Evolutionary conservation across 1,140 invertebrate species (phyloP).

Genomic region (Drosophila ananassae): DNA sequence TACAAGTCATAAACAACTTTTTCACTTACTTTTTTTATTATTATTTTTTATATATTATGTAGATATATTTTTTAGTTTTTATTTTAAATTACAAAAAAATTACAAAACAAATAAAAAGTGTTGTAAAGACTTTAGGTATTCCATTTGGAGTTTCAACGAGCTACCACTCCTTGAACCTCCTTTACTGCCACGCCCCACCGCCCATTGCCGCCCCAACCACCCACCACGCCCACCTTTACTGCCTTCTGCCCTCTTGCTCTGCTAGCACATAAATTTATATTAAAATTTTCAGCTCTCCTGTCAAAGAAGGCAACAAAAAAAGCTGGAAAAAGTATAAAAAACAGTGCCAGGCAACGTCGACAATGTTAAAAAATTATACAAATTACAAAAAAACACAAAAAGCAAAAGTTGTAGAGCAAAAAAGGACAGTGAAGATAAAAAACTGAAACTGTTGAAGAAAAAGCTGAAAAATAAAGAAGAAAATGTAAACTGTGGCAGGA

Average conservation of each 20-base stretch:
- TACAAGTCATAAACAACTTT: slow-evolving; percentile 44
- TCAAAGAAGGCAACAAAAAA: slow-evolving; percentile 64
- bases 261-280: slow-evolving; percentile 76
- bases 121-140: slow-evolving; percentile 31
- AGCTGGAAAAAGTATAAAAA: slow-evolving; percentile 14
- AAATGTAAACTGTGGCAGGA: slow-evolving; percentile 34
- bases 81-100: slow-evolving; percentile 20
- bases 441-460: slow-evolving; percentile 12
- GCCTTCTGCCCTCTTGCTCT: slow-evolving; percentile 11
- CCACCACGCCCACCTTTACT: slow-evolving; percentile 4
- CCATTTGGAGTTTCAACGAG: slow-evolving; percentile 33
- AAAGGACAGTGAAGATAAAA: slow-evolving; percentile 22
- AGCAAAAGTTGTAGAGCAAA: slow-evolving; percentile 21
- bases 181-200: slow-evolving; percentile 2
- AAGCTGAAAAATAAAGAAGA: slow-evolving; percentile 18
- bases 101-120: slow-evolving; percentile 37
- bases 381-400: slow-evolving; percentile 65
- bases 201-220: not conserved
- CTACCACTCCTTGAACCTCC: not conserved
- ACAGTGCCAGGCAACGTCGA: slow-evolving; percentile 38
- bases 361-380: slow-evolving; percentile 78
- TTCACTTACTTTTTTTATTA: slow-evolving; percentile 17
- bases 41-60: not conserved
- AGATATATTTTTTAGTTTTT: slow-evolving; percentile 12
- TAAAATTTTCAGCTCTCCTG: slow-evolving; percentile 63